Evolutionary conservation across 2,888 invertebrate genomes (phyloP), one percentile per base, ranked within the genome.

Genomic region (Steromphala cineraria): DNA sequence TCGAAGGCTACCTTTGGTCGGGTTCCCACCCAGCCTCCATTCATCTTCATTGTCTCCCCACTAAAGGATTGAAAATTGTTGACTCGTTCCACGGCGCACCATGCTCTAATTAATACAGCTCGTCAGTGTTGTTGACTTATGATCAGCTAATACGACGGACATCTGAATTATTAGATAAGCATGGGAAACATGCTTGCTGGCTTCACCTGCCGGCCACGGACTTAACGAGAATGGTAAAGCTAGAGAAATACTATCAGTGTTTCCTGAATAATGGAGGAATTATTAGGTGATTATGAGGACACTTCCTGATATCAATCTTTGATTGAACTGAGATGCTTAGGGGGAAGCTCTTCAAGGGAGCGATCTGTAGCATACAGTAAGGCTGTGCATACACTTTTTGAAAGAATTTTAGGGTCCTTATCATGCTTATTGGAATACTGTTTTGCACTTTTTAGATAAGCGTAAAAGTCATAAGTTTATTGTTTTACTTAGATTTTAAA

Each of bases 101-200:
- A 71, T 19, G 71, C 40, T 36, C 71, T 71, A 71, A 71, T 71
- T 71, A 71, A 71, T 28, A 71, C 19, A 36, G n/a, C 71, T 36
- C 71, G 71, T 31, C 36, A 40, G 31, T n/a, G 36, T 10, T 71
- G 40, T 71, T 71, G 71, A 71, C 71, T 40, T 71, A 40, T 71
- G 71, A 71, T 71, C 71, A 71, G 71, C 40, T 71, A 31, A 71
- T 71, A 71, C 71, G 71, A 71, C 71, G 36, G 36, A 71, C 71
- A 71, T 71, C 40, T 71, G 40, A 71, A 36, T 71, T 36, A 71
- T 31, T 40, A 71, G 71, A 71, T 71, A 71, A 31, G 31, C 71
- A 71, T 71, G 71, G 40, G 71, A 71, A 71, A 71, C 19, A 40
- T n/a, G 40, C 40, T 31, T 71, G 31, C 40, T 36, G 19, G 24